phyloP scores from a whole-genome alignment of 2,888 invertebrate genomes.

The Metalampra italica region DNA sequence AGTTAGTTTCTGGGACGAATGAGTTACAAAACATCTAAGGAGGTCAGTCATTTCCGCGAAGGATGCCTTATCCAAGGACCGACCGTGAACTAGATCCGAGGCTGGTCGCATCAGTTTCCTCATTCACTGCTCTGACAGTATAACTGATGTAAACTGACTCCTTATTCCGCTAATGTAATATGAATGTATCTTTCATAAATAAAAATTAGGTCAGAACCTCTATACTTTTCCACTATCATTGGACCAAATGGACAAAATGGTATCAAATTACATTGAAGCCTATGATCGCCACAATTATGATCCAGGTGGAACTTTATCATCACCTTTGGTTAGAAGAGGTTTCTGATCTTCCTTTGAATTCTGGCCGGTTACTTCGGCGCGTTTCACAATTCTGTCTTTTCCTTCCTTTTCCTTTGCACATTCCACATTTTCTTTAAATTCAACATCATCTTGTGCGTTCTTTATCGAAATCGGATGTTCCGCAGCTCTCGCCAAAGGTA shows the following conservation, averaged over 20 bases:
- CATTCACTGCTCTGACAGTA: constrained; percentile 5
- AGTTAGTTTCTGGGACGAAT: not conserved
- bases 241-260: not conserved
- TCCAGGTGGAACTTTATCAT: not conserved
- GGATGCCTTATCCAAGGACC: constrained; percentile 12
- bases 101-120: constrained; percentile 10
- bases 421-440: constrained; percentile 17
- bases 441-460: constrained; percentile 21
- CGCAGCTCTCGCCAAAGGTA: constrained; percentile 57
- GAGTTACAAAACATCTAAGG: not conserved
- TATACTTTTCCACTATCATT: not conserved
- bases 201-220: constrained; percentile 4
- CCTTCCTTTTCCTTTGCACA: constrained; percentile 10
- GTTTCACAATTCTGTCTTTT: constrained; percentile 3
- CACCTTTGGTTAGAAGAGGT: not conserved
- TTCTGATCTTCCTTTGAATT: not conserved
- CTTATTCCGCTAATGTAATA: constrained; percentile 10
- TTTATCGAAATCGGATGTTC: constrained; percentile 51
- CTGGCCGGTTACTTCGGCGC: constrained; percentile 1
- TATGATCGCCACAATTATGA: too few species aligned
- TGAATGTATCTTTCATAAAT: constrained; percentile 21
- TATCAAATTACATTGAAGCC: too few species aligned
- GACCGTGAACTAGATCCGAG: constrained; percentile 23
- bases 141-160: constrained; percentile 17
- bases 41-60: not conserved